A percentile compares a stretch with the other conserved stretches of the same genome.
Conservation (phyloP, 2,797 vertebrate species). For the Amniataba percoides region DNA sequence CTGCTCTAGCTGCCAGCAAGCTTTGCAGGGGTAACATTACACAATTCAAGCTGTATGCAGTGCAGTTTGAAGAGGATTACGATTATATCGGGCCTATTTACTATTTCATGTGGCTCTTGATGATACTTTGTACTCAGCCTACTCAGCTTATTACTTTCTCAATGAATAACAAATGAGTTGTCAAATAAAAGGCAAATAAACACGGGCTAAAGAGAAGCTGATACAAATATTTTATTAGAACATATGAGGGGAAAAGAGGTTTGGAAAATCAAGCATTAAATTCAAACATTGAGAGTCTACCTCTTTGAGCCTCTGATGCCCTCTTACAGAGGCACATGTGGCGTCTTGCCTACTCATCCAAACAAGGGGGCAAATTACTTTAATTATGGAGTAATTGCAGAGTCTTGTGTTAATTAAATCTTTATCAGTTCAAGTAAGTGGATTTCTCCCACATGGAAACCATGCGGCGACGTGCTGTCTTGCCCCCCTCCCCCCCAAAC, state of each 20-base stretch:
- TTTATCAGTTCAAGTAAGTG: constrained; percentile 99
- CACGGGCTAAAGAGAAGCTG: constrained; percentile 58
- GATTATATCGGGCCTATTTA: constrained; percentile 78
- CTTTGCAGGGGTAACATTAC: constrained; percentile 49
- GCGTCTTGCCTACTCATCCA: constrained; percentile 78
- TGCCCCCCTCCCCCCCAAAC: constrained; percentile 31
- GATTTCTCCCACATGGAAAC: constrained; percentile 96
- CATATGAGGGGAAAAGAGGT: constrained; percentile 34
- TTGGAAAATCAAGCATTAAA: constrained; percentile 59
- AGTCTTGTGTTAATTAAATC: constrained; percentile 98
- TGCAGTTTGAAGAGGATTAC: constrained; percentile 79
- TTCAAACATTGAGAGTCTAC: constrained; percentile 49
- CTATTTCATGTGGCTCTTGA: constrained; percentile 79
- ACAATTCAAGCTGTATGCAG: constrained; percentile 61
- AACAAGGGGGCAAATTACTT: constrained; percentile 95
- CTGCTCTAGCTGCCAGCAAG: constrained; percentile 35
- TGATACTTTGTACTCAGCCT: constrained; percentile 73
- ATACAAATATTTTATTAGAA: constrained; percentile 59
- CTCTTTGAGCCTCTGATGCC: constrained; percentile 48
- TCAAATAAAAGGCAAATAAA: constrained; percentile 80
- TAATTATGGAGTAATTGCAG: constrained; percentile 98
- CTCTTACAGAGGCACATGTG: constrained; percentile 62
- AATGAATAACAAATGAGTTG: constrained; percentile 81
- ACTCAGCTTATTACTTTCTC: constrained; percentile 78
- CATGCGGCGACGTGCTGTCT: constrained; percentile 78